Percentiles rank a stretch among this genome's conserved stretches.
Evolutionary conservation across 1,140 invertebrate species (phyloP).

Genomic region (Sitophilus oryzae): DNA sequence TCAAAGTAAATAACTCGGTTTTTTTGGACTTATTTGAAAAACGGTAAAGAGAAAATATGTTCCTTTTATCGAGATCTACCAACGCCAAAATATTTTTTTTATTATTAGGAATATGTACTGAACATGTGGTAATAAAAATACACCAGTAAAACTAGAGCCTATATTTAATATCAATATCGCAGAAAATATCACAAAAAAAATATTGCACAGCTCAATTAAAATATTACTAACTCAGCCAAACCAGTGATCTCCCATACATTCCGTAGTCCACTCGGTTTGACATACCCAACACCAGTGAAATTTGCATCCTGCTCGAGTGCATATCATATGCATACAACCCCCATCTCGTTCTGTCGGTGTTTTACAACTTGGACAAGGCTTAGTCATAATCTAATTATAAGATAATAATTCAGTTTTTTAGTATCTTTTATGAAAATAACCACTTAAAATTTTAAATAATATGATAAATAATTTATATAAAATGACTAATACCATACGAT

Average conservation of each 20-base stretch:
- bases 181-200: neutral
- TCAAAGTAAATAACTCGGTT: no score
- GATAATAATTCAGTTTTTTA: no score
- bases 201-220: neutral
- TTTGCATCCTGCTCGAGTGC: conserved; percentile 65
- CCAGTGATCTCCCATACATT: conserved; percentile 85
- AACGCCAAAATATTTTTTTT: neutral
- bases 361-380: conserved; percentile 82
- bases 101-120: no score
- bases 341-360: conserved; percentile 81
- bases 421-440: no score
- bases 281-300: conserved; percentile 89
- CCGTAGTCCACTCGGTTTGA: conserved; percentile 74
- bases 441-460: no score
- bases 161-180: no score
- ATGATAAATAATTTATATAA: conserved; percentile 5
- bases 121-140: no score
- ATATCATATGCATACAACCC: conserved; percentile 88
- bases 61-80: no score
- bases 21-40: no score
- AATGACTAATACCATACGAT: no score
- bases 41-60: no score
- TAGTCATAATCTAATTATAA: conserved; percentile 57
- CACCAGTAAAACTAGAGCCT: no score
- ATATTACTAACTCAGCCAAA: conserved; percentile 58